A percentile compares a stretch with the other conserved stretches of the same genome.
These are phyloP conservation scores for Nycteola revayana DNA, from an alignment of 2,888 invertebrate species.

Conservation along the genomic window DNA sequence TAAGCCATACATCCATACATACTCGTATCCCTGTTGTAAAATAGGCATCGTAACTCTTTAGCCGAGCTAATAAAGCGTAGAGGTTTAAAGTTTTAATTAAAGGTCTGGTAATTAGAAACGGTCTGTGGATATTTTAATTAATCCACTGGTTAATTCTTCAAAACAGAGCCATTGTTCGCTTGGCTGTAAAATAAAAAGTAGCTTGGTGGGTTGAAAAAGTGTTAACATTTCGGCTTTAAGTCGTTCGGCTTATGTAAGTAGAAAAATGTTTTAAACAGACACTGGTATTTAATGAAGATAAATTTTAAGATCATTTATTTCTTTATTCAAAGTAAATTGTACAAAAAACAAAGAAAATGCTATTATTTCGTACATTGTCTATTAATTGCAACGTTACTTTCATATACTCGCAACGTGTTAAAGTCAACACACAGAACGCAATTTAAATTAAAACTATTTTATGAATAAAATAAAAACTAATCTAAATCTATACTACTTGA, in stretches of 20 bases:
- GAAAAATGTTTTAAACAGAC: not conserved
- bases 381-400: no score
- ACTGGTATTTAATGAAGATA: no score
- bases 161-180: constrained; percentile 71
- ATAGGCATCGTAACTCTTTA: constrained; percentile 28
- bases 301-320: no score
- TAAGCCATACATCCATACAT: constrained; percentile 25
- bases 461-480: no score
- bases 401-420: no score
- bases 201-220: constrained; percentile 21
- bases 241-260: not conserved
- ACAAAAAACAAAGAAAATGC: no score
- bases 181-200: constrained; percentile 60
- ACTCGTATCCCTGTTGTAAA: constrained; percentile 18
- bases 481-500: no score
- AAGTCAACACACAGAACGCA: no score
- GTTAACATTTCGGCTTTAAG: constrained; percentile 4
- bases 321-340: no score
- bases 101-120: constrained; percentile 74
- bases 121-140: constrained; percentile 75
- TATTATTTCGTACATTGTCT: no score
- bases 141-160: constrained; percentile 73
- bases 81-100: constrained; percentile 74
- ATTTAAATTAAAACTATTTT: no score
- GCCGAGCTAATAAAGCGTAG: constrained; percentile 68